phyloP scores from a whole-genome alignment of 1,140 invertebrate species.

The Chelonus insularis region DNA sequence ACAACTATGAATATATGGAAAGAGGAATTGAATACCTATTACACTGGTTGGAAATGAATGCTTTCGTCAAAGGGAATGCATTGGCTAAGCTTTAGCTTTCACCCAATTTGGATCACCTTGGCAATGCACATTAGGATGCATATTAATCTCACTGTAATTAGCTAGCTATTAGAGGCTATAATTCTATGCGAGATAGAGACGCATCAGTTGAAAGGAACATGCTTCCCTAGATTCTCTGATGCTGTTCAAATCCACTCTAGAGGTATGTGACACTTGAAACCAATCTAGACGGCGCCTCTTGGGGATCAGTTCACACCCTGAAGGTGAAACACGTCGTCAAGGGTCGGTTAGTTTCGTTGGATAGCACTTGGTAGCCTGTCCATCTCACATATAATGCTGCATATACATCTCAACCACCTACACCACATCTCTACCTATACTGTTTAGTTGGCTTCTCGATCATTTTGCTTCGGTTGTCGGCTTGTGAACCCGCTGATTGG shows the following conservation, averaged over 20 bases:
- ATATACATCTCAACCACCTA: too few relatives aligned
- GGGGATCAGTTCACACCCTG: conserved; percentile 3
- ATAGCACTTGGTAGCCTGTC: too few relatives aligned
- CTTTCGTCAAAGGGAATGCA: neutral
- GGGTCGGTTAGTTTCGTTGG: neutral
- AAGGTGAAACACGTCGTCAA: neutral
- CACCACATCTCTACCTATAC: too few relatives aligned
- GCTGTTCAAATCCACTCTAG: neutral
- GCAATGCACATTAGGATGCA: conserved; percentile 1
- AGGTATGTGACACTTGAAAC: neutral
- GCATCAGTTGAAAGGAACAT: neutral
- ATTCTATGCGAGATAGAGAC: too few relatives aligned
- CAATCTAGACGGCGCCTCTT: conserved; percentile 3
- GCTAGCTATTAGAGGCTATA: neutral
- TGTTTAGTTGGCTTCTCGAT: neutral
- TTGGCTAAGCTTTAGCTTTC: neutral
- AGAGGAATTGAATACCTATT: too few relatives aligned
- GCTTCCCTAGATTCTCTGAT: neutral
- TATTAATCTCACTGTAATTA: neutral
- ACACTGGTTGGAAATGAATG: neutral
- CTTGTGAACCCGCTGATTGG: neutral
- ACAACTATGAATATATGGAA: too few relatives aligned
- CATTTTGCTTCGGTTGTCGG: neutral
- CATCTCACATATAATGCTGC: too few relatives aligned
- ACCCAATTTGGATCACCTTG: neutral